A percentile compares a stretch with the other conserved stretches of the same genome.
Evolutionary conservation across 2,888 invertebrate species (phyloP).

Genomic region (Lucinisca nassula): DNA sequence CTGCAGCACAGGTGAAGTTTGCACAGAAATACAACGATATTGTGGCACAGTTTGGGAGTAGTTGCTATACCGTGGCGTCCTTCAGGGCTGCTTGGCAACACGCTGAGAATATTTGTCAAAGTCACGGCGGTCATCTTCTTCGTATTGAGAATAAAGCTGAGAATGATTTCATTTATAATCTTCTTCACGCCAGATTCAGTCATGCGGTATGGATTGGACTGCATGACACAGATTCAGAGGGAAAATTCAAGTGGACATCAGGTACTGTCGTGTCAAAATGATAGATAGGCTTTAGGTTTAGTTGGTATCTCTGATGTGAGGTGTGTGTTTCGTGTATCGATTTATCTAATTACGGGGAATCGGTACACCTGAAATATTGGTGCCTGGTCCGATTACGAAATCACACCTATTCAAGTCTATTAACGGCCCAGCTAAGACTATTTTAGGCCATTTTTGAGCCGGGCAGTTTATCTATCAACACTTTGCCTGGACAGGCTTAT

Average conservation of each 20-base stretch:
- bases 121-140: slow-evolving; percentile 12
- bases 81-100: background rate
- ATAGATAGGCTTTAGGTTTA: no score
- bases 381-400: no score
- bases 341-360: no score
- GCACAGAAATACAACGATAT: background rate
- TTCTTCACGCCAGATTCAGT: background rate
- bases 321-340: no score
- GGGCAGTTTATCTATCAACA: no score
- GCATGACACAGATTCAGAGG: slow-evolving; percentile 26
- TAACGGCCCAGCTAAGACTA: no score
- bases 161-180: background rate
- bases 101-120: slow-evolving; percentile 20
- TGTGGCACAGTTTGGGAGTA: background rate
- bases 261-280: no score
- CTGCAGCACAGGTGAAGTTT: background rate
- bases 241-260: slow-evolving; percentile 34
- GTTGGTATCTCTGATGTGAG: no score
- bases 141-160: slow-evolving; percentile 4
- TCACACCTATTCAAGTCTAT: no score
- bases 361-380: no score
- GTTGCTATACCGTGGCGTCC: slow-evolving; percentile 10
- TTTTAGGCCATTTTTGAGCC: no score
- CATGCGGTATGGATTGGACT: slow-evolving; percentile 39
- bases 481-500: no score